These are phyloP conservation scores for Galago senegalensis DNA, from an alignment of 2,797 vertebrate genomes.

Conservation along the genomic window DNA sequence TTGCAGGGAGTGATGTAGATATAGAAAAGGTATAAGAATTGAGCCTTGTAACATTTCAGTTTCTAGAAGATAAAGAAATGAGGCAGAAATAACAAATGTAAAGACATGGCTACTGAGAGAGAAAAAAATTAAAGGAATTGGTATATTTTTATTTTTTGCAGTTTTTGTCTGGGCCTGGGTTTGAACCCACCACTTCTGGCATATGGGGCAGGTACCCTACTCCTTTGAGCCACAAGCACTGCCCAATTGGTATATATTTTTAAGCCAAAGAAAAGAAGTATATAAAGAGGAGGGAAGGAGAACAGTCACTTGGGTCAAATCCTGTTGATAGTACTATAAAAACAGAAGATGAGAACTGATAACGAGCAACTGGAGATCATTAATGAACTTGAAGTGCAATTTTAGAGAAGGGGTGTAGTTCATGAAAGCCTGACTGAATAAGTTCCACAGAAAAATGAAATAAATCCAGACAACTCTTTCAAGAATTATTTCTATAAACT, in stretches of 20 bases:
- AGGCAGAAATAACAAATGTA: conserved; percentile 16
- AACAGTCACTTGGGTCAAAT: conserved; percentile 35
- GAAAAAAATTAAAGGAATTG: neutral
- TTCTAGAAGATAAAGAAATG: conserved; percentile 9
- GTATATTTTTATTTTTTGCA: no score
- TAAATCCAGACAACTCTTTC: neutral
- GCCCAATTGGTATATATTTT: neutral
- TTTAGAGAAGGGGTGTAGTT: neutral
- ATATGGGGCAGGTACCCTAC: no score
- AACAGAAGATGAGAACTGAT: neutral
- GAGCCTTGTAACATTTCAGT: conserved; percentile 7
- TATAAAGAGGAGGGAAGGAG: neutral
- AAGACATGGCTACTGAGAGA: neutral
- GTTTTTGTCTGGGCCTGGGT: no score
- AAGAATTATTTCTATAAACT: neutral
- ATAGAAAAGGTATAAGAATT: neutral
- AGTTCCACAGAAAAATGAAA: conserved; percentile 19
- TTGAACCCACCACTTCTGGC: no score
- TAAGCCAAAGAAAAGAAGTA: conserved; percentile 42
- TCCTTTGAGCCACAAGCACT: no score
- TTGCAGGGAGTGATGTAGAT: neutral
- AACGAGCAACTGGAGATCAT: neutral
- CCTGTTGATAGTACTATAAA: neutral
- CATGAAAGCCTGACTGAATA: neutral
- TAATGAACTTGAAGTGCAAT: conserved; percentile 8